These are phyloP conservation scores for Timandra comae DNA, from an alignment of 2,888 invertebrate species.

Conservation along the genomic window DNA sequence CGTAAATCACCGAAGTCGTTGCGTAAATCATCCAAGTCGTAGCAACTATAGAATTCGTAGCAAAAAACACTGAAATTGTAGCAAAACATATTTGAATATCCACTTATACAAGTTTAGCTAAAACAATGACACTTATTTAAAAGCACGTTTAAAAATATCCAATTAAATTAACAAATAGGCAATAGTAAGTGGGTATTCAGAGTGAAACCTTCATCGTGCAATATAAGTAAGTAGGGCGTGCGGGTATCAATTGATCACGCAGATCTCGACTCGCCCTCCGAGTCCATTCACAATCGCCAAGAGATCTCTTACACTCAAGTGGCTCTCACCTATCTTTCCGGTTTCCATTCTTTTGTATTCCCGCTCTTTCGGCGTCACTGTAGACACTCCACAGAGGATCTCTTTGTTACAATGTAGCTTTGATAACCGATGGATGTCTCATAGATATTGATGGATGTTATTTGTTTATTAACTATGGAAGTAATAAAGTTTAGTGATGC, in stretches of 20 bases:
- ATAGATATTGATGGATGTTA: neutral
- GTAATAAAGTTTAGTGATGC: too few species aligned
- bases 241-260: slow-evolving; percentile 70
- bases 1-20: too few species aligned
- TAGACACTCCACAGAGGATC: slow-evolving; percentile 33
- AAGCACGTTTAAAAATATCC: neutral
- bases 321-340: slow-evolving; percentile 67
- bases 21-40: too few species aligned
- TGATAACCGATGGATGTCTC: slow-evolving; percentile 30
- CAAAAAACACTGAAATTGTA: too few species aligned
- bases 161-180: slow-evolving; percentile 6
- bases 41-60: too few species aligned
- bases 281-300: slow-evolving; percentile 50
- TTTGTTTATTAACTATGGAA: too few species aligned
- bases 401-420: slow-evolving; percentile 66
- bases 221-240: slow-evolving; percentile 44
- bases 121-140: too few species aligned
- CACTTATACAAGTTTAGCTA: too few species aligned
- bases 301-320: slow-evolving; percentile 48
- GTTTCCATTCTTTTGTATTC: slow-evolving; percentile 70
- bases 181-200: slow-evolving; percentile 14
- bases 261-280: slow-evolving; percentile 46
- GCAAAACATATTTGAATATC: too few species aligned
- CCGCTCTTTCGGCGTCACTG: slow-evolving; percentile 55
- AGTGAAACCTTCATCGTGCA: slow-evolving; percentile 37